These are phyloP conservation scores for Cochlearius cochlearius DNA, from an alignment of 2,113 vertebrate species.

Conservation along the genomic window DNA sequence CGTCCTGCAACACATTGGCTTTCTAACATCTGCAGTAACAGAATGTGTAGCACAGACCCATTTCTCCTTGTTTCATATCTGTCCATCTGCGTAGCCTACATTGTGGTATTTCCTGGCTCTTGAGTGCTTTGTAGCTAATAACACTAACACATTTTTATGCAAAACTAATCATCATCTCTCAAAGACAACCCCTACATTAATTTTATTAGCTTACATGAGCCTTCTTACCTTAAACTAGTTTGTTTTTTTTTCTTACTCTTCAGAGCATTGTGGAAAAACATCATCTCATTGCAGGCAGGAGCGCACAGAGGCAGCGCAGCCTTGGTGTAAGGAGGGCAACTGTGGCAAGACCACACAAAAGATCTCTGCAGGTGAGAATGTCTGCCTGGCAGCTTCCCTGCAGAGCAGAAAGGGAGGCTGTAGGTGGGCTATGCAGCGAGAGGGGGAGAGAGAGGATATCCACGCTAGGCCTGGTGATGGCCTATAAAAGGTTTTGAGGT, in stretches of 20 bases:
- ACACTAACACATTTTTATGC: neutral
- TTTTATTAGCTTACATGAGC: neutral
- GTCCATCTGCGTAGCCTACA: accelerated
- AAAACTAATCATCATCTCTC: neutral
- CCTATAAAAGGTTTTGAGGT: neutral
- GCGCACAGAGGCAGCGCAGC: too few relatives aligned
- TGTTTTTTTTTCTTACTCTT: neutral
- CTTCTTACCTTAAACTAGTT: neutral
- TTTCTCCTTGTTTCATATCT: neutral
- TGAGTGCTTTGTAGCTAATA: neutral
- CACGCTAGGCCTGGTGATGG: neutral
- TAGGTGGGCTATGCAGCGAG: neutral
- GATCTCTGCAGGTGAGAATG: neutral
- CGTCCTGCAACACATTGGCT: neutral
- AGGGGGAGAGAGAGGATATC: neutral
- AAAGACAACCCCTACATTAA: neutral
- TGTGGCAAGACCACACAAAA: neutral
- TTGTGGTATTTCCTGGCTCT: neutral
- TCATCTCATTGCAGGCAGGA: neutral
- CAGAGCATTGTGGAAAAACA: neutral
- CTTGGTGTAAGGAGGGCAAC: neutral
- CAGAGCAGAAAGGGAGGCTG: neutral
- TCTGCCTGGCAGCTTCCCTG: neutral
- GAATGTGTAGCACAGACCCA: neutral
- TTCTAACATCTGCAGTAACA: neutral